Conservation (phyloP, 2,113 vertebrate genomes). For the Aramus guarauna region DNA sequence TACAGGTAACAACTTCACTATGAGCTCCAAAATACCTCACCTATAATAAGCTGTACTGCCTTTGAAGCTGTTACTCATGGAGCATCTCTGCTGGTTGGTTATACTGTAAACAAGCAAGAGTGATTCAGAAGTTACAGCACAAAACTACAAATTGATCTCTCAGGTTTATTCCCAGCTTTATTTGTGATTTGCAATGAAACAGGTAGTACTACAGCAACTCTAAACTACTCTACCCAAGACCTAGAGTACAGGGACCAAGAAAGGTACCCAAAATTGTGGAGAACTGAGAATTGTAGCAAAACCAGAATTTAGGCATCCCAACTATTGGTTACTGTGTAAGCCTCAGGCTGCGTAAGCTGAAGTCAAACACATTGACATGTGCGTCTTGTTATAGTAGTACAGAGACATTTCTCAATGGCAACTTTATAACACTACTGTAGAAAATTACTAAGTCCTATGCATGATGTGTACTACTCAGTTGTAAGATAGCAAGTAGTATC, state of each 20-base stretch:
- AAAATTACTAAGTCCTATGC: not conserved
- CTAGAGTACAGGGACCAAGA: not conserved
- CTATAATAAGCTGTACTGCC: not conserved
- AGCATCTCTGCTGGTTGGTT: not conserved
- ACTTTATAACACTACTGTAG: not conserved
- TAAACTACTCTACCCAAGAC: not conserved
- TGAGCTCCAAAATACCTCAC: not conserved
- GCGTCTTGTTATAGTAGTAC: not conserved
- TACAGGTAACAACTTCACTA: not conserved
- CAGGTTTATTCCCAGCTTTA: not conserved
- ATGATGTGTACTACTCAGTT: not conserved
- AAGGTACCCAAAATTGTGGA: not conserved
- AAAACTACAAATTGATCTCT: not conserved
- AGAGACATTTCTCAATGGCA: not conserved
- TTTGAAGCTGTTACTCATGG: not conserved
- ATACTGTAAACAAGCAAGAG: not conserved
- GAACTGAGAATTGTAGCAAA: not conserved
- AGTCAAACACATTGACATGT: accelerated
- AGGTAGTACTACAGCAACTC: not conserved
- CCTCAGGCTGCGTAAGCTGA: not conserved
- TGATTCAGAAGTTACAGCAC: not conserved
- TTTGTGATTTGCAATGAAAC: not conserved
- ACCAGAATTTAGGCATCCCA: not conserved
- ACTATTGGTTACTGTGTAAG: not conserved
- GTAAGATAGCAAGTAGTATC: not conserved